Evolutionary conservation across 2,888 invertebrate species (phyloP), one percentile per base, ranked within the genome.

Genomic region (Linnaemya tessellans): DNA sequence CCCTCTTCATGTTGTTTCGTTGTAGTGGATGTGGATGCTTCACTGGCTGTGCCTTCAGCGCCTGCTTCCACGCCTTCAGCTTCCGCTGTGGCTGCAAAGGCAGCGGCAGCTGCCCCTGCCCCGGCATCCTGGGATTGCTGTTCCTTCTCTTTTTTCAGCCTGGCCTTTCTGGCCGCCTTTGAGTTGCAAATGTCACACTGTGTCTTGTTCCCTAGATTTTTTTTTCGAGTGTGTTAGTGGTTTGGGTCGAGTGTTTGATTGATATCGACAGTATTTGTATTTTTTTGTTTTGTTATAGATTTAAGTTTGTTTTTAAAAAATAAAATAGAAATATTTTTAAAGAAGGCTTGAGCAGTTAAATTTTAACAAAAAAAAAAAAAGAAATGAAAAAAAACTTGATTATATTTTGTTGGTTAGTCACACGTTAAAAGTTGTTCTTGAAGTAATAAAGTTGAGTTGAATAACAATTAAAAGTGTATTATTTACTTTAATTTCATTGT

Each of bases 141-240:
- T 87, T 93, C 93, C 83, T 94, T 93, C 92, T 94, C 94, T 92
- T 95, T 95, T 94, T 95, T 96, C 92, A 94, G 93, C 86, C 94
- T 94, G 89, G 94, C 93, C 93, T 95, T 96, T 94, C 95, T 95
- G 93, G 94, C 94, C 89, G 95, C 94, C 93, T 96, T 96, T 89
- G 96, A 94, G 94, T 94, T 95, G 95, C 97, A 97, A 93, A 96
- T 94, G 93, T 97, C 97, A 93, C 97, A 97, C 93, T 96, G 95
- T 90, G 97, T 97, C 95, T 96, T 97, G 95, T 97, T 97, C 97
- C 97, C 97, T 97, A 95, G 38, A 68, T 84, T 56, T 38, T 74
- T 64, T 65, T 70, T 46, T 54, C 11, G 35, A 30, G 25, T 77
- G 43, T 77, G 11, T 43, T n/a, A 20, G 60, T 58, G 71, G 9